Evolutionary conservation across 2,797 vertebrate species (phyloP), one percentile per base, ranked within the genome.

Genomic region (Acanthiza pusilla): DNA sequence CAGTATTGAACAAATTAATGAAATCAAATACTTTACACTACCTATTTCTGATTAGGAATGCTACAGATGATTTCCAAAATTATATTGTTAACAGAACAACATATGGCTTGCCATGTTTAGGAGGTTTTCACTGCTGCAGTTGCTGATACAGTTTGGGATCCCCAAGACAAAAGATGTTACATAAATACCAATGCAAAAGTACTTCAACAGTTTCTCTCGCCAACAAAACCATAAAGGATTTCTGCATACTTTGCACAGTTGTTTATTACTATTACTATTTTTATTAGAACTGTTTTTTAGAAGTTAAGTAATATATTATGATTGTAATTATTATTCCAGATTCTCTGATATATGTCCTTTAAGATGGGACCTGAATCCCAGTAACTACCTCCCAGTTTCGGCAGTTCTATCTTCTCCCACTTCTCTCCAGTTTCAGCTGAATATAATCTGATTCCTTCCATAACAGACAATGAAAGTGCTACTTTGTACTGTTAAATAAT

Each of bases 141-240:
- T 92, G 73, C 32, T 78, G 51, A 78, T 81, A 68, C 7, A 70
- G 47, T 78, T 93, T 89, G 76, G 85, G 82, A 96, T 89, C 50
- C 68, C 82, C 68, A 75, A 85, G 93, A 93, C 85, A 89, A 92
- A 96, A 88, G 91, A 94, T 88, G 36, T 85, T 87, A 85, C 45
- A 89, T 82, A 95, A 95, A 89, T 89, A 89, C 45, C 57, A 95
- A 9, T 66, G 55, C 67, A 85, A 51, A 83, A 94, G 48, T 73
- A 84, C 74, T 91, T 88, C 66, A 88, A 47, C 70, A 70, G 50
- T 89, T 95, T 85, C 50, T 77, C 17, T 84, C 0, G 0, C 74
- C 63, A 82, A 43, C 40, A 76, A 79, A 95, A 95, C 32, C 60
- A 67, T 42, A 55, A 76, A 16, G 15, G 71, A 63, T 91, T 73